Evolutionary conservation across 2,888 invertebrate species (phyloP).

Genomic region (Eristalinus aeneus): DNA sequence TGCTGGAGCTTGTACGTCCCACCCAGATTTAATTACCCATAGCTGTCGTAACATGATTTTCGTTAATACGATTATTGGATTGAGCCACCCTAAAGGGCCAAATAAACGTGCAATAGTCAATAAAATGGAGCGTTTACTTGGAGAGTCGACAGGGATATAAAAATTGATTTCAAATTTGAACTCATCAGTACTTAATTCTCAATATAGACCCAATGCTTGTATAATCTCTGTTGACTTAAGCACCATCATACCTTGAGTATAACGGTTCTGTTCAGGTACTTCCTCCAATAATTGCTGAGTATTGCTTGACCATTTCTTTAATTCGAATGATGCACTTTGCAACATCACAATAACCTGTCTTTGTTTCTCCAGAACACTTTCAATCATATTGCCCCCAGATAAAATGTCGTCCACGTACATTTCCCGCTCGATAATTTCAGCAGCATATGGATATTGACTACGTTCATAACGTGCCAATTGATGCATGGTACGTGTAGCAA

Average conservation of each 20-base stretch:
- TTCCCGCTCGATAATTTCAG: not conserved
- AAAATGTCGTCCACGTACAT: constrained; percentile 17
- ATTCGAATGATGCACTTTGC: too few species aligned
- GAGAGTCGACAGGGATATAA: not conserved
- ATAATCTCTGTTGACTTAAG: not conserved
- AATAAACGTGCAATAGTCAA: constrained; percentile 40
- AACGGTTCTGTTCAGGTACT: constrained; percentile 1
- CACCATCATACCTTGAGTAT: constrained; percentile 1
- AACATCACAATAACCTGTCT: too few species aligned
- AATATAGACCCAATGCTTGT: constrained; percentile 33
- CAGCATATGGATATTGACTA: constrained; percentile 21
- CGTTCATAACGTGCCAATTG: constrained; percentile 41
- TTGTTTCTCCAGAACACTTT: too few species aligned
- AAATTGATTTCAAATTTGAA: constrained; percentile 29
- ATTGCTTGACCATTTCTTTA: constrained; percentile 44
- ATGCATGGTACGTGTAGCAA: not conserved
- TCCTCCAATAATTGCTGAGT: constrained; percentile 8
- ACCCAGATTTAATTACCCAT: not conserved
- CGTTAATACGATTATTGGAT: not conserved
- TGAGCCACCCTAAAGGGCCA: constrained; percentile 15
- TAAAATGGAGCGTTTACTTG: constrained; percentile 33
- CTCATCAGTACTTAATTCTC: constrained; percentile 18
- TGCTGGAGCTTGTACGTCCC: not conserved
- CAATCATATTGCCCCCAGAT: too few species aligned
- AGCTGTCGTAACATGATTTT: not conserved